phyloP scores from a whole-genome alignment of 1,140 invertebrate genomes.

The Camponotus vicinus region DNA sequence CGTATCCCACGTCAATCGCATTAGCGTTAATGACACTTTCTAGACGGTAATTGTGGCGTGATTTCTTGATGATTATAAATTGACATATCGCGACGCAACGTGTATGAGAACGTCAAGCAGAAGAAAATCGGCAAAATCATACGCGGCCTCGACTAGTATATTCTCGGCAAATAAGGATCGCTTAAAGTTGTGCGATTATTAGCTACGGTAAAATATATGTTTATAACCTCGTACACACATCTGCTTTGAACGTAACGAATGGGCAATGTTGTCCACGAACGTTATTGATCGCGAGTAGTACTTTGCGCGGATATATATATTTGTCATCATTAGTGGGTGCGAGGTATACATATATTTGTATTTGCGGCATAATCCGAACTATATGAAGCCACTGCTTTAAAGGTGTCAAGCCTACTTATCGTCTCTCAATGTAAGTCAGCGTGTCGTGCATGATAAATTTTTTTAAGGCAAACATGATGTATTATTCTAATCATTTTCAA shows the following conservation, averaged over 20 bases:
- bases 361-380: conserved; percentile 62
- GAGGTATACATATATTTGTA: conserved; percentile 67
- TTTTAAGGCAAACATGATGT: not conserved
- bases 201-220: conserved; percentile 73
- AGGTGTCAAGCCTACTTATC: conserved; percentile 44
- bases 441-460: not conserved
- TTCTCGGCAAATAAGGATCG: conserved; percentile 38
- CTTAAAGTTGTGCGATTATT: conserved; percentile 65
- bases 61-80: conserved; percentile 77
- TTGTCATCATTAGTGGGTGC: conserved; percentile 75
- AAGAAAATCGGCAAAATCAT: conserved; percentile 1
- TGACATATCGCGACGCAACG: conserved; percentile 49
- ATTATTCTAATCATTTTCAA: not conserved
- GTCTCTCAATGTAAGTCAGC: not conserved
- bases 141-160: conserved; percentile 32
- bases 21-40: conserved; percentile 62
- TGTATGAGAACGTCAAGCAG: not conserved
- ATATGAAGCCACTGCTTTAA: conserved; percentile 58
- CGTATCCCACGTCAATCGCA: conserved; percentile 19
- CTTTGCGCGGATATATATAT: conserved; percentile 68
- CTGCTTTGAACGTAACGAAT: conserved; percentile 71
- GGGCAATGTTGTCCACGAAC: conserved; percentile 64
- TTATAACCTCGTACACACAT: conserved; percentile 48
- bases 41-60: conserved; percentile 73
- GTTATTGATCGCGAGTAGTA: conserved; percentile 71